Conservation (phyloP, 2,888 invertebrate genomes). For the Tenthredo livida region DNA sequence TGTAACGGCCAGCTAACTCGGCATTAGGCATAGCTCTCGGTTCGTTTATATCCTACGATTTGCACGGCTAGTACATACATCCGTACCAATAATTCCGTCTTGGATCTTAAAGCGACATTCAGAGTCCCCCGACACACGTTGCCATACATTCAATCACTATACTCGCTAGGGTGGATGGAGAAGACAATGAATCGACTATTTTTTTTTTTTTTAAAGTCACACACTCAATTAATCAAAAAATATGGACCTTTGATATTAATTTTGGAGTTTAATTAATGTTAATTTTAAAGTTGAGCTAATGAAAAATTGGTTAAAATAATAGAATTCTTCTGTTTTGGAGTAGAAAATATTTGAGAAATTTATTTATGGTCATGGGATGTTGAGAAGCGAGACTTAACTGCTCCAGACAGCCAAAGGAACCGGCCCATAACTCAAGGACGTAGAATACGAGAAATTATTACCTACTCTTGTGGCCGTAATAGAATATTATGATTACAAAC, state of each 20-base stretch:
- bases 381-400: neutral
- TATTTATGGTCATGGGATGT: neutral
- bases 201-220: no score
- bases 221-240: no score
- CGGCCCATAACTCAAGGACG: neutral
- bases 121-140: neutral
- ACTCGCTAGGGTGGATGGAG: neutral
- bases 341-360: neutral
- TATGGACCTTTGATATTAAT: no score
- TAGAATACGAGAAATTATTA: neutral
- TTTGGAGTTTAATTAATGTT: no score
- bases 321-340: neutral
- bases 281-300: neutral
- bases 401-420: neutral
- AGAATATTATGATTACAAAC: neutral
- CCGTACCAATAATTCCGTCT: constrained; percentile 9
- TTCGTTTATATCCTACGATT: constrained; percentile 48
- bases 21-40: constrained; percentile 42
- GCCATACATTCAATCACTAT: neutral
- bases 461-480: neutral
- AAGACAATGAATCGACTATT: no score
- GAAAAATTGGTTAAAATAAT: neutral
- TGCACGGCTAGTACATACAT: constrained; percentile 29
- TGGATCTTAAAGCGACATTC: constrained; percentile 21
- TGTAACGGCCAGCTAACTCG: constrained; percentile 33